Evolutionary conservation across 2,113 vertebrate species (phyloP).

Genomic region (Motacilla alba): DNA sequence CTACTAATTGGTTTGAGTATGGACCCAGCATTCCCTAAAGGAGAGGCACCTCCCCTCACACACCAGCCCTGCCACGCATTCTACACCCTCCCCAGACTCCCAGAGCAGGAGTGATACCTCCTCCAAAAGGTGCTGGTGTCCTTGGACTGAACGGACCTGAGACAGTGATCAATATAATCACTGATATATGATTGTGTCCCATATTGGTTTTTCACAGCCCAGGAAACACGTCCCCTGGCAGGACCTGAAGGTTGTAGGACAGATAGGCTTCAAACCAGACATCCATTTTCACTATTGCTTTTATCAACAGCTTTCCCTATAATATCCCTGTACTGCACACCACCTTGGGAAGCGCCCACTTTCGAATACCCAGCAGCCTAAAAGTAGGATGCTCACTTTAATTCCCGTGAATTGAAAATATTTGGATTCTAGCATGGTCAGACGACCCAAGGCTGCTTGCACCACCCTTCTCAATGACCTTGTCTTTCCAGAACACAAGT

Average conservation of each 20-base stretch:
- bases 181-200: constrained; percentile 47
- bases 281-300: constrained; percentile 5
- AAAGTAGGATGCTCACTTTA: background rate
- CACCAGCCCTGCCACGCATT: accelerated
- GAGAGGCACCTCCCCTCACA: background rate
- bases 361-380: background rate
- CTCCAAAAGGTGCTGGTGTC: constrained; percentile 16
- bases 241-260: constrained; percentile 53
- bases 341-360: background rate
- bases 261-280: constrained; percentile 15
- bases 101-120: background rate
- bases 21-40: background rate
- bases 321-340: background rate
- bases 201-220: constrained; percentile 61
- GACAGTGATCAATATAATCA: constrained; percentile 49
- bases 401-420: background rate
- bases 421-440: background rate
- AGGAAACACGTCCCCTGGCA: constrained; percentile 56
- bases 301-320: background rate
- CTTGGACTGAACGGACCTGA: constrained; percentile 24
- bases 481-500: background rate
- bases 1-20: constrained; percentile 21
- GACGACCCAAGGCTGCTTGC: background rate
- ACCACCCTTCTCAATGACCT: background rate
- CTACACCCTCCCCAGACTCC: background rate